Evolutionary conservation across 2,797 vertebrate species (phyloP).

Genomic region (Chloroceryle inda): DNA sequence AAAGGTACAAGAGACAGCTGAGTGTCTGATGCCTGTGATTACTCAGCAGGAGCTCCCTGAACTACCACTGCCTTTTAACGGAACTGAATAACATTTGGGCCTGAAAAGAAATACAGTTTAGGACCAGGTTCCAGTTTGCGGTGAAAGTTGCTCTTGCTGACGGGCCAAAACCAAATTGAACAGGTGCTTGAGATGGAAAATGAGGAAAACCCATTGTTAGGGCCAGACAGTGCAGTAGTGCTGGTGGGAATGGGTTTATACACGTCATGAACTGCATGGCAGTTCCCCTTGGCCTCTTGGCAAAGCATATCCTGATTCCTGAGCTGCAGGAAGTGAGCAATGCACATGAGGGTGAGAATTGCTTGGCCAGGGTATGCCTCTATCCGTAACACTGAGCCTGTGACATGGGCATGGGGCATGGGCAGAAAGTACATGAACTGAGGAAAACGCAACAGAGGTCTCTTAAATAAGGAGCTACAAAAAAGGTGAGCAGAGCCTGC

Average conservation of each 20-base stretch:
- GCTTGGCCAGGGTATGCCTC: not conserved
- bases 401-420: too few relatives aligned
- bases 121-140: not conserved
- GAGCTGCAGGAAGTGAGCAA: not conserved
- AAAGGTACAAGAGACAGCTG: not conserved
- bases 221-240: not conserved
- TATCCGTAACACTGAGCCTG: not conserved
- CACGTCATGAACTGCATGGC: not conserved
- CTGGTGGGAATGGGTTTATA: not conserved
- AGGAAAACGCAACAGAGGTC: not conserved
- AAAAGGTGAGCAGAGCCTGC: not conserved
- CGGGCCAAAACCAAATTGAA: not conserved
- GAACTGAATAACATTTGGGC: not conserved
- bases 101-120: not conserved
- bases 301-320: not conserved
- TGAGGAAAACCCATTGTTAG: rapidly evolving
- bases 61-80: not conserved
- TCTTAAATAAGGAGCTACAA: not conserved
- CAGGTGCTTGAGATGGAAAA: not conserved
- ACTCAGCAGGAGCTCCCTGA: not conserved
- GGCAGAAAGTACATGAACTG: not conserved
- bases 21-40: not conserved
- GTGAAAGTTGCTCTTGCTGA: not conserved
- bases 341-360: not conserved
- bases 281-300: not conserved